Base-by-base conservation (phyloP, 2,888 invertebrate species). In the Melangyna quadrimaculata region DNA sequence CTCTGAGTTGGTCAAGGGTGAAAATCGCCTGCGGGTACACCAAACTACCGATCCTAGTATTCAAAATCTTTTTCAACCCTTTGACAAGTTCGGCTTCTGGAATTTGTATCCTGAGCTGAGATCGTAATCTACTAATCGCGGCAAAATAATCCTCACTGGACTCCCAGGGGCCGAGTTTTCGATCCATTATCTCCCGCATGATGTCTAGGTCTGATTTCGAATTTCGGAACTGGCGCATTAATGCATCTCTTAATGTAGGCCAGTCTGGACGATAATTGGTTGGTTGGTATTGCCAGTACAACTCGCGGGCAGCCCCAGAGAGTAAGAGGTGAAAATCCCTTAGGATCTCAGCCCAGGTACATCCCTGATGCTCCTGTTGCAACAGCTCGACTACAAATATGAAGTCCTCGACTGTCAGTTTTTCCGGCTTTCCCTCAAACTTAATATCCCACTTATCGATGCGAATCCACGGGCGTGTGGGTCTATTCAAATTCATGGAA, bases 261-360 rank as follows among this genome's bases (percentile, higher is more conserved):
- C 67, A 67, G 2, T 67, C 67, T 0, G 35, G 22, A 22, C 51
- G 51, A 17, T 14, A 65, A 19, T 22, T 48, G 1, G 48, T 22
- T 19, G 48, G 10, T 32, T 51, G 29, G 19, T 35, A 67, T 14
- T 51, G 67, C 67, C 67, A 67, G 22, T 67, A 51, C 48, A 48
- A 67, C 14, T 67, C 65, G 6, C 40, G 32, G 1, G 48, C 48
- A 12, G 63, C n/a, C 0, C 45, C 63, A 0, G 63, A 43, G n/a
- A 63, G 9, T 8, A 40, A 24, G 6, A 63, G 14, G 7, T 63
- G 63, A 17, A 65, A 65, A 17, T 65, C 65, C 10, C 65, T 27
- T 29, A 65, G 29, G 29, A 65, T 65, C 17, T 65, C 65, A 8
- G 48, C n/a, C 65, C 65, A 65, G 4, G 40, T 3, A 22, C 61